Evolutionary conservation across 2,113 vertebrate genomes (phyloP).

Genomic region (Psittacara wagleri): DNA sequence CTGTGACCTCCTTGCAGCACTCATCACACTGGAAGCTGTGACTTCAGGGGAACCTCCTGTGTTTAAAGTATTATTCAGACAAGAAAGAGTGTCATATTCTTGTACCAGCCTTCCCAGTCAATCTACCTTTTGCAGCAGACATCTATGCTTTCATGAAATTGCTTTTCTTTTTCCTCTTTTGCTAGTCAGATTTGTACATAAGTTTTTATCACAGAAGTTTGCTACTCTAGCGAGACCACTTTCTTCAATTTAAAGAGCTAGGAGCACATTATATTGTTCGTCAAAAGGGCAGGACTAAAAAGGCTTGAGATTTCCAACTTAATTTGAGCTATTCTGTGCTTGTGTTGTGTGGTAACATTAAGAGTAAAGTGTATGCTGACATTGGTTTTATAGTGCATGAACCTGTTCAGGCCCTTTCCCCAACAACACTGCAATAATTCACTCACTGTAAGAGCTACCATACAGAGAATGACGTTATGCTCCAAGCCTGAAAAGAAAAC

Average conservation of each 20-base stretch:
- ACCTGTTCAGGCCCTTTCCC: background rate
- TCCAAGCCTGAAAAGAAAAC: background rate
- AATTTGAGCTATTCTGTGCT: slow-evolving; percentile 26
- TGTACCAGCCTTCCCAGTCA: background rate
- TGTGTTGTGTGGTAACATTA: background rate
- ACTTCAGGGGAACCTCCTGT: background rate
- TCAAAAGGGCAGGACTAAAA: slow-evolving; percentile 27
- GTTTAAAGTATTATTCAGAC: background rate
- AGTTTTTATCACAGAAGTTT: slow-evolving; percentile 30
- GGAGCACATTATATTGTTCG: slow-evolving; percentile 16
- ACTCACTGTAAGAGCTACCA: background rate
- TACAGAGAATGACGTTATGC: background rate
- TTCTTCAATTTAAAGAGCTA: slow-evolving; percentile 7
- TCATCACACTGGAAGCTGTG: background rate
- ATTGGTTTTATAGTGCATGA: background rate
- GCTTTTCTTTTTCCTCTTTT: background rate
- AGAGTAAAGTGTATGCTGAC: background rate
- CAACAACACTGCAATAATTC: background rate
- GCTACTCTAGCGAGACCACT: slow-evolving; percentile 11
- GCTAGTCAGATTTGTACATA: background rate
- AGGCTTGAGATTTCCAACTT: slow-evolving; percentile 26
- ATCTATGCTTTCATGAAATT: background rate
- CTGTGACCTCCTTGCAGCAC: background rate
- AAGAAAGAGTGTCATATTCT: background rate
- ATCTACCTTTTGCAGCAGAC: background rate